These are phyloP conservation scores for Glyphotaelius pellucidus DNA, from an alignment of 2,888 invertebrate species.

Conservation along the genomic window DNA sequence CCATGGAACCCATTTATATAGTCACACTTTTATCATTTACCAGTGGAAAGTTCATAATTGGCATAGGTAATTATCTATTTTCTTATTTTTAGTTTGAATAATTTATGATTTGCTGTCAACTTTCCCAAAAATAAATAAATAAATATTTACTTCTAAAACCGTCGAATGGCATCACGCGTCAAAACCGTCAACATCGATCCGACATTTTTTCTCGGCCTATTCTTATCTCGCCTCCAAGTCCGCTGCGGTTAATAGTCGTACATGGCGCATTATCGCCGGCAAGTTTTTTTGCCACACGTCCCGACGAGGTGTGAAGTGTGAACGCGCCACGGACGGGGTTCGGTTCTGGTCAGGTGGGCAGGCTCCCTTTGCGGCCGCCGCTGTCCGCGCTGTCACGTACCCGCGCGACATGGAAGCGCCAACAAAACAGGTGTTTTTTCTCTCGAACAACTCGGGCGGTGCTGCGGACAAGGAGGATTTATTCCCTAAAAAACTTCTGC, in stretches of 20 bases:
- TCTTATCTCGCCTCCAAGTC: not conserved
- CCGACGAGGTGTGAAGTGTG: constrained; percentile 26
- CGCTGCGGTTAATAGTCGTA: not conserved
- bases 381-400: constrained; percentile 28
- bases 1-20: too few species aligned
- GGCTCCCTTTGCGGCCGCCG: constrained; percentile 27
- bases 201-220: not conserved
- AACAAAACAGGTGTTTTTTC: constrained; percentile 48
- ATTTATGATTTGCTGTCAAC: too few species aligned
- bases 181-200: not conserved
- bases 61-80: too few species aligned
- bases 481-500: not conserved
- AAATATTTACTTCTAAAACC: not conserved
- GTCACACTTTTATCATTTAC: too few species aligned
- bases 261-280: constrained; percentile 40
- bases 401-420: constrained; percentile 34
- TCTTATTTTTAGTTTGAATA: too few species aligned
- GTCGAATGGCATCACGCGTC: not conserved
- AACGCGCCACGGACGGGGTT: constrained; percentile 8
- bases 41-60: too few species aligned
- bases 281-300: constrained; percentile 36
- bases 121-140: too few species aligned
- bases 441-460: constrained; percentile 31
- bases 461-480: not conserved
- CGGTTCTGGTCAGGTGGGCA: constrained; percentile 35